Percentiles rank a stretch among this genome's conserved stretches.
Evolutionary conservation across 2,888 invertebrate genomes (phyloP).

Genomic region (Drosophila borborema): DNA sequence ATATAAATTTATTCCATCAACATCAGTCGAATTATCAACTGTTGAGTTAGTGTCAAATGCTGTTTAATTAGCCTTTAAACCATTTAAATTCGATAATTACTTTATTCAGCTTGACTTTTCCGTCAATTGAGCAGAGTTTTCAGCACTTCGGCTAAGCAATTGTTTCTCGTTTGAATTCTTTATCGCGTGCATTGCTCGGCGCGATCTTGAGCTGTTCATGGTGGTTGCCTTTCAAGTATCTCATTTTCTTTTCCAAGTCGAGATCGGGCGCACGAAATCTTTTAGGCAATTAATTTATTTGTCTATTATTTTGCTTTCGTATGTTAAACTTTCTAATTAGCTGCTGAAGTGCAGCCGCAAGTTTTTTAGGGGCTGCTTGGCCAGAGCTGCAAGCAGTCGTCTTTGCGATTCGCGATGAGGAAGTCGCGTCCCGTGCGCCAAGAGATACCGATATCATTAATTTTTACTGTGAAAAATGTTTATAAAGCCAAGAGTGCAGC

Average conservation of each 20-base stretch:
- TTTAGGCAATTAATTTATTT: constrained; percentile 74
- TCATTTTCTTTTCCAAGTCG: constrained; percentile 58
- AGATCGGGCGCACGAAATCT: constrained; percentile 66
- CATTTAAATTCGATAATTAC: constrained; percentile 5
- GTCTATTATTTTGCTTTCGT: constrained; percentile 62
- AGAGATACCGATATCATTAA: constrained; percentile 39
- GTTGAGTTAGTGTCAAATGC: neutral
- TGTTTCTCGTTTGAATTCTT: constrained; percentile 24
- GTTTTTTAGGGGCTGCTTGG: constrained; percentile 73
- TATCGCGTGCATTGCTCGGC: constrained; percentile 22
- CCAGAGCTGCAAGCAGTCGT: constrained; percentile 67
- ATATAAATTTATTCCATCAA: neutral
- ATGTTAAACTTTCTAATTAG: constrained; percentile 76
- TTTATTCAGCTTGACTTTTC: constrained; percentile 4
- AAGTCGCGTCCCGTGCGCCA: constrained; percentile 76
- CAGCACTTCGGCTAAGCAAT: constrained; percentile 11
- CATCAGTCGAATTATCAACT: neutral
- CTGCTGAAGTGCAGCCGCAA: constrained; percentile 47
- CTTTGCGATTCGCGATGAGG: constrained; percentile 82
- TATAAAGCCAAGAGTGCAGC: constrained; percentile 50
- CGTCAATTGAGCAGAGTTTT: constrained; percentile 5
- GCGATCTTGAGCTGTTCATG: constrained; percentile 66
- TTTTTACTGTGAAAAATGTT: constrained; percentile 65
- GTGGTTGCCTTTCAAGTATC: constrained; percentile 69
- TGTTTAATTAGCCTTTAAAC: neutral